Evolutionary conservation across 92 coral and sea anemone genomes (phyloP).

Genomic region (Porites cylindrica): DNA sequence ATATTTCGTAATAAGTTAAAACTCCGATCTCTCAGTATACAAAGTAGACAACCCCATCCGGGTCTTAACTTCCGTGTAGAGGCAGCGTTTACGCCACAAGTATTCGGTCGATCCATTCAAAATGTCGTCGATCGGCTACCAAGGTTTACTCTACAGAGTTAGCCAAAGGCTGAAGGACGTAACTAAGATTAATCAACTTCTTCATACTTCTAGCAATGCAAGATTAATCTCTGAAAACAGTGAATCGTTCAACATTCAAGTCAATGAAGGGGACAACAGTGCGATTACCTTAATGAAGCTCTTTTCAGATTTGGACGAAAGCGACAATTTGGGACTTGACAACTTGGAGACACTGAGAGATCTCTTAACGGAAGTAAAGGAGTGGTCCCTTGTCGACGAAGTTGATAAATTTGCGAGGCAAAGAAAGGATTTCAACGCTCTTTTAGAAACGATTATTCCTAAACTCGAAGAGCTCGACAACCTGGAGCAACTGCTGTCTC

Average conservation of each 20-base stretch:
- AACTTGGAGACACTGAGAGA: conserved; percentile 16
- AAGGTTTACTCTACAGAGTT: neutral
- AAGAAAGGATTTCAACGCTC: neutral
- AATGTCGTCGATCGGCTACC: neutral
- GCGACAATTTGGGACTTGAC: conserved; percentile 30
- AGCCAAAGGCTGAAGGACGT: conserved; percentile 6
- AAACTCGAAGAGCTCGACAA: neutral
- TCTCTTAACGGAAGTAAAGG: conserved; percentile 27
- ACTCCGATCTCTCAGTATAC: too few species aligned
- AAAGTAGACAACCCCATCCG: too few species aligned
- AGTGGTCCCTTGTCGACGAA: conserved; percentile 27
- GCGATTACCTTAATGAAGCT: neutral
- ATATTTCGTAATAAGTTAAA: too few species aligned
- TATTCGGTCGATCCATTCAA: neutral
- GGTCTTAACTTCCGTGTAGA: too few species aligned
- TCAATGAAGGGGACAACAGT: neutral
- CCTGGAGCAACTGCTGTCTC: neutral
- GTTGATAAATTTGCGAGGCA: conserved; percentile 33
- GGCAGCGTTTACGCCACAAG: neutral
- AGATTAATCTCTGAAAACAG: neutral
- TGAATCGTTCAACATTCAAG: neutral
- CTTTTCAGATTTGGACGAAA: conserved; percentile 45
- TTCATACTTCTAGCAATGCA: neutral
- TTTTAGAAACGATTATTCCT: neutral
- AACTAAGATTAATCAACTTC: neutral